phyloP scores from a whole-genome alignment of 1,140 invertebrate species.

The Drosophila arawakana region DNA sequence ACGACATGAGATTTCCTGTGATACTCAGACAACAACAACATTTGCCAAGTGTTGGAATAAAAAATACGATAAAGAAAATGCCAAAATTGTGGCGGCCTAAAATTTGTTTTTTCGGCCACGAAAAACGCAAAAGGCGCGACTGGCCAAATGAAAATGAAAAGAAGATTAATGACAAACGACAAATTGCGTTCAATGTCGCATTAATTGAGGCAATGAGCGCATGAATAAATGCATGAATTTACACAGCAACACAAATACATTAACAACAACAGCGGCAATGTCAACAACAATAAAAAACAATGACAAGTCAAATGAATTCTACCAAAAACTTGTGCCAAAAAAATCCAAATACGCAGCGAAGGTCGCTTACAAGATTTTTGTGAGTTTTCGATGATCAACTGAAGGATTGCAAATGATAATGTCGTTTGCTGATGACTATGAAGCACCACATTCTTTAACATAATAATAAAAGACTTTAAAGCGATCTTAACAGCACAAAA shows the following conservation, averaged over 20 bases:
- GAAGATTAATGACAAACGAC: slow-evolving; percentile 82
- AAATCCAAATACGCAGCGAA: slow-evolving; percentile 42
- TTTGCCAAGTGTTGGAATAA: slow-evolving; percentile 10
- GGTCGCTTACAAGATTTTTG: slow-evolving; percentile 61
- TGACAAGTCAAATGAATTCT: slow-evolving; percentile 64
- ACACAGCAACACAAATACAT: slow-evolving; percentile 51
- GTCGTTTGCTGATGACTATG: slow-evolving; percentile 1
- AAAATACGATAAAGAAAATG: slow-evolving; percentile 26
- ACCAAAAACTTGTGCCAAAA: slow-evolving; percentile 49
- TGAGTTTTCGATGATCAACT: slow-evolving; percentile 21
- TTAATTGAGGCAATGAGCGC: slow-evolving; percentile 83
- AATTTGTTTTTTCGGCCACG: slow-evolving; percentile 45
- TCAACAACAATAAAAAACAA: slow-evolving; percentile 42
- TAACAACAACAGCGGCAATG: slow-evolving; percentile 25
- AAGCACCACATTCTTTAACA: slow-evolving; percentile 4
- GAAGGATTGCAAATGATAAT: slow-evolving; percentile 27
- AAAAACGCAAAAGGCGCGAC: slow-evolving; percentile 36
- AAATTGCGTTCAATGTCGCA: slow-evolving; percentile 82
- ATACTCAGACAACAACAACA: not conserved
- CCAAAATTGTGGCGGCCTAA: slow-evolving; percentile 45
- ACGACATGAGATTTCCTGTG: slow-evolving; percentile 66
- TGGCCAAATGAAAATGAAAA: slow-evolving; percentile 50
- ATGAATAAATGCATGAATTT: slow-evolving; percentile 78
- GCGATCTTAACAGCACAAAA: not conserved
- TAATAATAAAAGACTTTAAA: not conserved